A percentile compares a stretch with the other conserved stretches of the same genome.
These are phyloP conservation scores for Equus przewalskii DNA, from an alignment of 2,113 vertebrate species.

Conservation along the genomic window DNA sequence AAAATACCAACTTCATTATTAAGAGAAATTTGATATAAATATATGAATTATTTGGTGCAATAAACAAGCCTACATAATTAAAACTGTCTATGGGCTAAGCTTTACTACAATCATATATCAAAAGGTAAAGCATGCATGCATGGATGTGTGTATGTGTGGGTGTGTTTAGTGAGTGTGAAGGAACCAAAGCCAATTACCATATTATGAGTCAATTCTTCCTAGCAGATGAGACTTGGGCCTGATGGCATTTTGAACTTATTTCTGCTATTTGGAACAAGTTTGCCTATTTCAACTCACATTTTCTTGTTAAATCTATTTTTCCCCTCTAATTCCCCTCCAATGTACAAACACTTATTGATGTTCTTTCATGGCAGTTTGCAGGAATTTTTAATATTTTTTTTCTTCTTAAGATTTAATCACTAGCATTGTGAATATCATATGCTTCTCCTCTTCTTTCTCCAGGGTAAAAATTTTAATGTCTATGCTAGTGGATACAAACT, in stretches of 20 bases:
- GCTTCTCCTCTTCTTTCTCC: slow-evolving; percentile 26
- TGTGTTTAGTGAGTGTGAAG: neutral
- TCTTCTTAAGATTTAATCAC: slow-evolving; percentile 42
- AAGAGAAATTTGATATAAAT: slow-evolving; percentile 43
- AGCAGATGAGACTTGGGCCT: neutral
- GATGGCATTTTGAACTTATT: neutral
- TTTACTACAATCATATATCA: neutral
- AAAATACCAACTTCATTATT: slow-evolving; percentile 42
- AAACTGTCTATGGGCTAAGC: neutral
- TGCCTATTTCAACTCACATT: neutral
- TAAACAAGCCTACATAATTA: neutral
- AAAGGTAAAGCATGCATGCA: neutral
- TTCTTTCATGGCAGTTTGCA: neutral
- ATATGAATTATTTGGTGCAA: neutral
- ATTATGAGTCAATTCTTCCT: neutral
- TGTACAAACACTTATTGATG: neutral
- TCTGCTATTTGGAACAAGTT: neutral
- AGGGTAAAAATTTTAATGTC: neutral
- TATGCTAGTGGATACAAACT: neutral
- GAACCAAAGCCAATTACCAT: neutral
- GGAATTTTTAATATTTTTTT: neutral
- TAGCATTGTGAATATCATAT: slow-evolving; percentile 16
- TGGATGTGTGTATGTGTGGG: fast-evolving
- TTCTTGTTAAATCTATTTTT: neutral
- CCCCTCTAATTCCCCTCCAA: neutral